These are phyloP conservation scores for Pseudorasbora parva DNA, from an alignment of 2,113 vertebrate species.

Conservation along the genomic window DNA sequence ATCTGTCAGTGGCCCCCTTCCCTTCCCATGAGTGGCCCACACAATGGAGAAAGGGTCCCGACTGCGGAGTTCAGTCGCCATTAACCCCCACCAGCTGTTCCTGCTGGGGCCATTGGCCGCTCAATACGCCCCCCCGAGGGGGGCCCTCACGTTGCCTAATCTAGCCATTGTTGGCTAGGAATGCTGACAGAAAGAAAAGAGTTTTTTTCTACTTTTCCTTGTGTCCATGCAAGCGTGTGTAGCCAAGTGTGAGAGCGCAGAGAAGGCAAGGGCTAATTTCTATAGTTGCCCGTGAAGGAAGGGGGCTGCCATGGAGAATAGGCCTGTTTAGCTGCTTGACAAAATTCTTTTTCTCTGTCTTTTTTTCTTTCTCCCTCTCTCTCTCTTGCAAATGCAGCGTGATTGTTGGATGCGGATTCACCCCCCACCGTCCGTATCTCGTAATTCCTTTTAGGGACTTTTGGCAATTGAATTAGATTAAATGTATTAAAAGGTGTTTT, in stretches of 20 bases:
- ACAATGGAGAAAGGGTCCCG: conserved; percentile 99
- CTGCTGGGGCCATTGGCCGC: conserved; percentile 97
- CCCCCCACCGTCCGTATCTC: conserved; percentile 58
- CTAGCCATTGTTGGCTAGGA: conserved; percentile 99
- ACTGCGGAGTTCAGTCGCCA: conserved; percentile 99
- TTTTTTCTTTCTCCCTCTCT: conserved; percentile 75
- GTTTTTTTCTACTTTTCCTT: conserved; percentile 86
- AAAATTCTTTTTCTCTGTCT: conserved; percentile 78
- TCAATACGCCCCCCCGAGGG: conserved; percentile 98
- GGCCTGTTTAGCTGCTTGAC: conserved; percentile 90
- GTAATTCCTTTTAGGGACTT: conserved; percentile 58
- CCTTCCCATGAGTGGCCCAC: conserved; percentile 99
- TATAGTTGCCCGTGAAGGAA: conserved; percentile 98
- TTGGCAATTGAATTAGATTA: conserved; percentile 58
- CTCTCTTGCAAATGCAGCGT: conserved; percentile 69
- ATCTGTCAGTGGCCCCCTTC: conserved; percentile 97
- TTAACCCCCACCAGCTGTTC: conserved; percentile 99
- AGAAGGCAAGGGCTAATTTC: conserved; percentile 99
- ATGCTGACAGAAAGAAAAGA: conserved; percentile 99
- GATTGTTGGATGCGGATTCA: conserved; percentile 72
- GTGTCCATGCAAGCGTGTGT: conserved; percentile 99
- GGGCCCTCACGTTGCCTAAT: conserved; percentile 99
- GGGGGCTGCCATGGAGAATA: conserved; percentile 89
- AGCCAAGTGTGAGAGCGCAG: conserved; percentile 99
- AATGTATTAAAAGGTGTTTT: conserved; percentile 52